Base-by-base conservation (phyloP, 1,140 invertebrate species). In the Dreissena polymorpha region DNA sequence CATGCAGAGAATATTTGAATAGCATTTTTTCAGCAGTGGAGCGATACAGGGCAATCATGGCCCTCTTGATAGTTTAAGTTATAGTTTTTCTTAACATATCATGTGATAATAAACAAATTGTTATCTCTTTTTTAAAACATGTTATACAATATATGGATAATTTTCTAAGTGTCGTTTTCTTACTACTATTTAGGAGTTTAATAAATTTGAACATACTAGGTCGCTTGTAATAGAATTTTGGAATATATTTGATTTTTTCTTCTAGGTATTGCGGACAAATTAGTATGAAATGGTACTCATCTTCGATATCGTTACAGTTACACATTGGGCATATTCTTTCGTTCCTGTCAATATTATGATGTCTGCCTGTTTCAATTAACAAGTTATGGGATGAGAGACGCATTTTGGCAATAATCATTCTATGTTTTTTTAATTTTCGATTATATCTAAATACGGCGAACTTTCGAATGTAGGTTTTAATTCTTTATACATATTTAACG, bases 281-380 rank as follows among this genome's bases (percentile, higher is more conserved):
- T 14, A 14, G 23, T 10, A 63, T 63, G 57, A n/a, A 63, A 63
- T 63, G 57, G 18, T n/a, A n/a, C 23, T 63, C 57, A 67, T 67
- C 64, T 25, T 67, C 64, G 64, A 67, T 67, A 29, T 67, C 64
- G 29, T 68, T 68, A 21, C 14, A 25, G 16, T 21, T 21, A 27
- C 65, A 68, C 21, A 68, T 7, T 0, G 23, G 16, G 68, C 29
- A 71, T 51, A 14, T 71, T 21, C 69, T 71, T 71, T 53, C 39
- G 29, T 13, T 49, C 23, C 60, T 65, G 67, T 77, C 74, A 51
- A 77, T 67, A 53, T 63, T 67, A 50, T 29, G 21, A n/a, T 49
- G 57, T 77, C 27, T 77, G 25, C 60, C 74, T 49, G 18, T 21
- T 65, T 77, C 63, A 29, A 77, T 67, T 16, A 49, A 50, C 51